These are phyloP conservation scores for Excalfactoria chinensis DNA, from an alignment of 2,113 vertebrate species.

Conservation along the genomic window DNA sequence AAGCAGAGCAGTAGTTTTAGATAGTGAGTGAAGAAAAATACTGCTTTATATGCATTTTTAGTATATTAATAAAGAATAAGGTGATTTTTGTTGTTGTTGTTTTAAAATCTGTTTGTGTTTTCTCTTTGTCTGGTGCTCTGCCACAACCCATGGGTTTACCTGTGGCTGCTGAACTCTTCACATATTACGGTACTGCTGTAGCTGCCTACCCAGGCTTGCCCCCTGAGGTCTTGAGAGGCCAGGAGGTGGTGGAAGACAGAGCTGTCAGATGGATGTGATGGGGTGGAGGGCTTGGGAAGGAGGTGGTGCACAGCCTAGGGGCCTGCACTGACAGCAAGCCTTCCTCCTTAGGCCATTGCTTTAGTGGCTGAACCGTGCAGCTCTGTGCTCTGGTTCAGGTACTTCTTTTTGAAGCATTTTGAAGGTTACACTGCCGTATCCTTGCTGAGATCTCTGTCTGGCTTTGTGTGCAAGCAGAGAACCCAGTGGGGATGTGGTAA, in stretches of 20 bases:
- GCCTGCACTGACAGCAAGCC: too few species aligned
- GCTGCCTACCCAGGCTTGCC: background rate
- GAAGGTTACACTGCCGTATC: background rate
- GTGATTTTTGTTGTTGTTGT: background rate
- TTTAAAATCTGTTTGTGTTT: background rate
- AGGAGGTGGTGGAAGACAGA: background rate
- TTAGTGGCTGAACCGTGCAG: accelerated
- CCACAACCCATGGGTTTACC: background rate
- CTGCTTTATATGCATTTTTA: background rate
- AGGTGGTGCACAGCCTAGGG: too few species aligned
- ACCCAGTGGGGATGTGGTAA: background rate
- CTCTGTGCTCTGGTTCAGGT: background rate
- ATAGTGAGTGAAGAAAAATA: background rate
- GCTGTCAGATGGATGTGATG: too few species aligned
- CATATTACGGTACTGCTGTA: background rate
- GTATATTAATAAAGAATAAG: background rate
- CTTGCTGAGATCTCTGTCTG: background rate
- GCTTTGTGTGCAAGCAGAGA: background rate
- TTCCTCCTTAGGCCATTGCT: accelerated
- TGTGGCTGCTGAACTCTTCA: background rate
- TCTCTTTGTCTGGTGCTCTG: background rate
- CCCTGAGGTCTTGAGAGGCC: background rate
- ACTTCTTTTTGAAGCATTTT: background rate
- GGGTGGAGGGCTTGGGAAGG: background rate
- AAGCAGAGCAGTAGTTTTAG: background rate